Conservation (phyloP, 2,113 vertebrate species). For the Furnarius figulus region DNA sequence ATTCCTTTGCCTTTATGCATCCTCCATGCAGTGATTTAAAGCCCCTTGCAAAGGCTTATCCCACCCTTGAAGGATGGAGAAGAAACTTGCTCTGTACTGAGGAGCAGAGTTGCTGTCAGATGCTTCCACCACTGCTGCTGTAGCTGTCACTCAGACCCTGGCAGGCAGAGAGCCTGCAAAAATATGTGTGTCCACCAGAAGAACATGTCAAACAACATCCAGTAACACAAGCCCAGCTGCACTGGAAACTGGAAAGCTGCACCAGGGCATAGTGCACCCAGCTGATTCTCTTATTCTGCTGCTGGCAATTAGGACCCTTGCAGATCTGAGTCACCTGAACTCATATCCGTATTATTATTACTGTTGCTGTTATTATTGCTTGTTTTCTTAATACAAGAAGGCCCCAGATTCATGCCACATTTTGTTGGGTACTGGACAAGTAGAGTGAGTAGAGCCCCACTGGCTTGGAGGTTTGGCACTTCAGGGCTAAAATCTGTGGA, state of each 20-base stretch:
- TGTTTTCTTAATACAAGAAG: neutral
- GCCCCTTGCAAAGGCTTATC: neutral
- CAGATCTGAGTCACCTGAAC: neutral
- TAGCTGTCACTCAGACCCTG: neutral
- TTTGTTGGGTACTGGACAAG: neutral
- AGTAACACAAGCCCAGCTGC: neutral
- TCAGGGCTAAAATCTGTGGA: neutral
- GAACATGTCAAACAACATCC: neutral
- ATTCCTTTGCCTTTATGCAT: neutral
- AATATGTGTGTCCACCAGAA: neutral
- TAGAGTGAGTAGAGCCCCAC: neutral
- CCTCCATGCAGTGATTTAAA: neutral
- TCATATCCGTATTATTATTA: neutral
- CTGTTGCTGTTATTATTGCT: neutral
- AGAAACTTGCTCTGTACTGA: neutral
- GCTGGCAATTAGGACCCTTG: neutral
- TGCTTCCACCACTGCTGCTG: neutral
- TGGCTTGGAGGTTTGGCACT: neutral
- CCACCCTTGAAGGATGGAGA: neutral
- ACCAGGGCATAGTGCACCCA: neutral
- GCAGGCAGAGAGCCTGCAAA: neutral
- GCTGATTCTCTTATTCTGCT: neutral
- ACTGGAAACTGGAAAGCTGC: neutral
- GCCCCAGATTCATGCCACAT: neutral
- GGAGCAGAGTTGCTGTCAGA: neutral